phyloP scores from a whole-genome alignment of 2,888 invertebrate species.

The Podabrus alpinus region DNA sequence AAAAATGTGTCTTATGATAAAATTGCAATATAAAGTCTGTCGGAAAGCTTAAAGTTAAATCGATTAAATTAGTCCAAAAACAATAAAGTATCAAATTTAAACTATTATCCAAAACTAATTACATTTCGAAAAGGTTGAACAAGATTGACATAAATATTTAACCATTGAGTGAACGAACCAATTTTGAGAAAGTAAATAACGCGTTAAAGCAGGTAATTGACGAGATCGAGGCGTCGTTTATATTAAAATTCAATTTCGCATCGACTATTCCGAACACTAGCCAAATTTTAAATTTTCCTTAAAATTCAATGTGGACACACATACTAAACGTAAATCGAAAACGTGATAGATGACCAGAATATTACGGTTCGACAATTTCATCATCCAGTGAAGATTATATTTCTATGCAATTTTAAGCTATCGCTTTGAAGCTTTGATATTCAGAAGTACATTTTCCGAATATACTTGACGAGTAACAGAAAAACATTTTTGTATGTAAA shows the following conservation, averaged over 20 bases:
- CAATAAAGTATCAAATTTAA: not conserved
- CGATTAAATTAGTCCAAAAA: not conserved
- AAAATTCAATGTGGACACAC: not conserved
- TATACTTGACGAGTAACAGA: not conserved
- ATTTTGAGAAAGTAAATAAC: not conserved
- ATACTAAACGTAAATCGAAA: not conserved
- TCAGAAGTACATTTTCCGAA: not conserved
- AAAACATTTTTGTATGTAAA: not conserved
- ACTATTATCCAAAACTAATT: not conserved
- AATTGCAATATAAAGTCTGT: too few relatives aligned
- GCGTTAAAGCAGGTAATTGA: not conserved
- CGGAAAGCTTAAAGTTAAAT: too few relatives aligned
- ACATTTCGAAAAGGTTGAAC: not conserved
- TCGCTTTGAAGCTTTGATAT: not conserved
- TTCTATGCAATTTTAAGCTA: not conserved
- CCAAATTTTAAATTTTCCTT: not conserved
- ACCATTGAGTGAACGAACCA: not conserved
- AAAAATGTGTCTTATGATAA: too few relatives aligned
- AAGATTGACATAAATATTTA: not conserved
- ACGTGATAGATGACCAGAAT: not conserved
- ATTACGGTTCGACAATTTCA: not conserved
- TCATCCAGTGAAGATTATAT: not conserved
- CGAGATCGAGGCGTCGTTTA: not conserved
- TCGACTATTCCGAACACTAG: not conserved
- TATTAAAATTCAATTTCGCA: not conserved